Percentiles rank a stretch among this genome's conserved stretches.
Evolutionary conservation across 2,113 vertebrate species (phyloP).

Genomic region (Oryzias curvinotus): DNA sequence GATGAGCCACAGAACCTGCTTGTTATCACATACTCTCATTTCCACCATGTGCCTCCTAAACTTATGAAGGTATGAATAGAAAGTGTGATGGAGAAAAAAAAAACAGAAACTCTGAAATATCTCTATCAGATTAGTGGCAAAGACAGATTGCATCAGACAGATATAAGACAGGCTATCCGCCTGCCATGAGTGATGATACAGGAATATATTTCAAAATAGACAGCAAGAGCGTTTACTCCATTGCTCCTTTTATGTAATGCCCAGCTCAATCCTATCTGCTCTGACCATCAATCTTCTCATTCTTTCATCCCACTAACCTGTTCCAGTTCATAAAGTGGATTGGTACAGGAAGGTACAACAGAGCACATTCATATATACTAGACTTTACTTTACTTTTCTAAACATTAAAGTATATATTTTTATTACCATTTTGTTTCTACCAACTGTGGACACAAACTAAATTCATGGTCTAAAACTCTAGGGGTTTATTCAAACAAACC

Average conservation of each 20-base stretch:
- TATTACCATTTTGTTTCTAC: neutral
- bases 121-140: slow-evolving; percentile 66
- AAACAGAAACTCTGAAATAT: slow-evolving; percentile 36
- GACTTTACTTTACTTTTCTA: neutral
- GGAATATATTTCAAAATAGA: slow-evolving; percentile 44
- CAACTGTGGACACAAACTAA: too few species aligned
- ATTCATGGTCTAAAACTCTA: too few species aligned
- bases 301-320: slow-evolving; percentile 41
- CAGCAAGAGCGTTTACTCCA: slow-evolving; percentile 26
- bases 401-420: neutral
- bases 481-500: too few species aligned
- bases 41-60: slow-evolving; percentile 14
- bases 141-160: slow-evolving; percentile 43
- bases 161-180: slow-evolving; percentile 44
- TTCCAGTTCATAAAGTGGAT: slow-evolving; percentile 33
- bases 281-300: slow-evolving; percentile 39
- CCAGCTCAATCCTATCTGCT: slow-evolving; percentile 47
- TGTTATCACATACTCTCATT: slow-evolving; percentile 41
- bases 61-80: slow-evolving; percentile 25
- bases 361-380: neutral
- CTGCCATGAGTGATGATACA: slow-evolving; percentile 48
- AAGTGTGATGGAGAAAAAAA: slow-evolving; percentile 23
- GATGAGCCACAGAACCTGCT: slow-evolving; percentile 22
- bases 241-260: slow-evolving; percentile 57
- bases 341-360: slow-evolving; percentile 18